Percentiles rank a stretch among this genome's conserved stretches.
Conservation (phyloP, 2,888 invertebrate species). For the Carcina quercana region DNA sequence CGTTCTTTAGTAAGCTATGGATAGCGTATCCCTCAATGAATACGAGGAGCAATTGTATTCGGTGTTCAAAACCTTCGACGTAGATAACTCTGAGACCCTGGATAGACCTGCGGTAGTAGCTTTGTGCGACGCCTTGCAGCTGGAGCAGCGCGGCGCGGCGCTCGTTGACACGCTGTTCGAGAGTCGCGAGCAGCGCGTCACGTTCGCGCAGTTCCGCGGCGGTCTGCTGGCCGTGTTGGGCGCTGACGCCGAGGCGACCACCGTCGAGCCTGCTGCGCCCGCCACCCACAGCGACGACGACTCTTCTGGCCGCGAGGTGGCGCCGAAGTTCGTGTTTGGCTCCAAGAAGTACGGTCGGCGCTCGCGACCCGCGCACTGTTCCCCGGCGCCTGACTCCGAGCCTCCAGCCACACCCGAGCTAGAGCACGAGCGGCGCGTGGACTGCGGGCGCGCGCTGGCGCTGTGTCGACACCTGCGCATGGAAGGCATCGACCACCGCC, state of each 20-base stretch:
- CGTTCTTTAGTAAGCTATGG: too few relatives aligned
- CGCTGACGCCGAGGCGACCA: constrained; percentile 40
- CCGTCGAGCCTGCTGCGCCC: constrained; percentile 20
- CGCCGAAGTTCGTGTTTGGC: constrained; percentile 82
- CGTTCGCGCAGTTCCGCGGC: constrained; percentile 85
- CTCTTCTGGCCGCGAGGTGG: constrained; percentile 80
- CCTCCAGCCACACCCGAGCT: constrained; percentile 22
- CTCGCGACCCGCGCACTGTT: constrained; percentile 73
- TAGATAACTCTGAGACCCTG: constrained; percentile 79
- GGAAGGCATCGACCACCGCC: constrained; percentile 44
- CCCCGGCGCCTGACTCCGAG: constrained; percentile 19
- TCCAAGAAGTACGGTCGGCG: constrained; percentile 85
- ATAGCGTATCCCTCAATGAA: constrained; percentile 74
- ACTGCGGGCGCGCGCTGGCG: constrained; percentile 44
- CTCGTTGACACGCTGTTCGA: constrained; percentile 76
- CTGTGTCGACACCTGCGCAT: constrained; percentile 54
- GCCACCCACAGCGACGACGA: constrained; percentile 58
- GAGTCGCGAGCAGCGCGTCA: constrained; percentile 60
- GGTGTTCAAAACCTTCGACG: constrained; percentile 87
- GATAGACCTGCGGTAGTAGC: constrained; percentile 78
- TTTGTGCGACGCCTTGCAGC: constrained; percentile 84
- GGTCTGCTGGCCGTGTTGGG: constrained; percentile 82
- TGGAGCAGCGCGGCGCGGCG: constrained; percentile 80
- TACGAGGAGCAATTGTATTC: constrained; percentile 88
- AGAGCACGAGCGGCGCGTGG: constrained; percentile 48